These are phyloP conservation scores for Ceratitis capitata DNA, from an alignment of 1,140 invertebrate species.

Conservation along the genomic window DNA sequence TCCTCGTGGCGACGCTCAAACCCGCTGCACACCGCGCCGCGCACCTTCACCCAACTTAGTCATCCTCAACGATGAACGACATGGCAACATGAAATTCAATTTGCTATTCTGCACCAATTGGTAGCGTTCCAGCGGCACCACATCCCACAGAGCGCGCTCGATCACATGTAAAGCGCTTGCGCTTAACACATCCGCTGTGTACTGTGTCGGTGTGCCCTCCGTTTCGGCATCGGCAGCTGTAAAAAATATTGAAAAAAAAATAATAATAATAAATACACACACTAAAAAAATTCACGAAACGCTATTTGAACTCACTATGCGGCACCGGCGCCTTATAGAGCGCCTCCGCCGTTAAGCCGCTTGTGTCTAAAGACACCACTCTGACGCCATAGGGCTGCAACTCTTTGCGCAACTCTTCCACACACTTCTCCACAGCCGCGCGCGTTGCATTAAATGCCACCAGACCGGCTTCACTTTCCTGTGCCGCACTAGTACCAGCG, in stretches of 20 bases:
- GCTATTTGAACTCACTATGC: constrained; percentile 65
- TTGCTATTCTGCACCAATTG: constrained; percentile 57
- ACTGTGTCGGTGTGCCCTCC: constrained; percentile 60
- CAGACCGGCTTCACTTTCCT: constrained; percentile 67
- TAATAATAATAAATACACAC: background rate
- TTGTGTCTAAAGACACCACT: constrained; percentile 80
- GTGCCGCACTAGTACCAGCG: constrained; percentile 53
- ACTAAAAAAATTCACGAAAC: background rate
- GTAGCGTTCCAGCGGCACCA: constrained; percentile 59
- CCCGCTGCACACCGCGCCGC: constrained; percentile 41
- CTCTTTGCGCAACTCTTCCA: constrained; percentile 75
- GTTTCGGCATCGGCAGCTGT: constrained; percentile 50
- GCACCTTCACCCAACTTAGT: constrained; percentile 31
- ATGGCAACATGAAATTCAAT: constrained; percentile 64
- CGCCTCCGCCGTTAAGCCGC: constrained; percentile 73
- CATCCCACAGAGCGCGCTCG: constrained; percentile 62
- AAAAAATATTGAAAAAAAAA: background rate
- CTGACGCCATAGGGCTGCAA: constrained; percentile 75
- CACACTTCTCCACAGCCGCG: constrained; percentile 78
- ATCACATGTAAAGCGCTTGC: constrained; percentile 59
- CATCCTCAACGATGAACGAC: constrained; percentile 61
- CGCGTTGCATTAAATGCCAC: constrained; percentile 76
- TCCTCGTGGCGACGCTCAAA: background rate
- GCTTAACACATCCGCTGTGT: constrained; percentile 63
- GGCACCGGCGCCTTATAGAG: constrained; percentile 70